Evolutionary conservation across 2,113 vertebrate species (phyloP).

Genomic region (Anolis sagrei): DNA sequence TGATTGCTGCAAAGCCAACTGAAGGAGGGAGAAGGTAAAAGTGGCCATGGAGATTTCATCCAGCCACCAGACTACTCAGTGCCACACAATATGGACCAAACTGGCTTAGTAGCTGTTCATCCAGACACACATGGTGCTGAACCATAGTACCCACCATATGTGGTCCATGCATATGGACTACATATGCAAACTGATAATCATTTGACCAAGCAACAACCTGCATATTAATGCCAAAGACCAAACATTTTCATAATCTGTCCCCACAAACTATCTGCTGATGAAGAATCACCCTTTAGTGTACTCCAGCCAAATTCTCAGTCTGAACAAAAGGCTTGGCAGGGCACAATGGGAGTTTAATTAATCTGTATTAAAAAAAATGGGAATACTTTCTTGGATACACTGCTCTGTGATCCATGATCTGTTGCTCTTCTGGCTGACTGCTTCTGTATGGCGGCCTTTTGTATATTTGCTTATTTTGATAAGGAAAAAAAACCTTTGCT

Average conservation of each 20-base stretch:
- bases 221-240: neutral
- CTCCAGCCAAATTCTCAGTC: neutral
- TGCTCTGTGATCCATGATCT: constrained; percentile 7
- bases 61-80: too few relatives aligned
- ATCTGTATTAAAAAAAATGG: constrained; percentile 28
- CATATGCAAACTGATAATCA: neutral
- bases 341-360: constrained; percentile 17
- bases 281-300: neutral
- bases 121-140: too few relatives aligned
- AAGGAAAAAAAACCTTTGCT: neutral
- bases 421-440: constrained; percentile 7
- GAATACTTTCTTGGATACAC: constrained; percentile 25
- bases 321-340: constrained; percentile 15
- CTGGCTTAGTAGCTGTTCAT: too few relatives aligned
- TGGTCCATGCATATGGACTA: neutral
- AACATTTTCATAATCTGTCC: neutral
- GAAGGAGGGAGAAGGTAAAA: too few relatives aligned
- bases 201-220: neutral
- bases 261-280: too few relatives aligned
- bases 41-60: too few relatives aligned
- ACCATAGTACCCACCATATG: too few relatives aligned
- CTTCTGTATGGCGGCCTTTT: neutral
- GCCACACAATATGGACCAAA: too few relatives aligned
- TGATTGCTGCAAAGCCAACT: too few relatives aligned
- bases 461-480: neutral